Evolutionary conservation across 2,888 invertebrate genomes (phyloP).

Genomic region (Myathropa florea): DNA sequence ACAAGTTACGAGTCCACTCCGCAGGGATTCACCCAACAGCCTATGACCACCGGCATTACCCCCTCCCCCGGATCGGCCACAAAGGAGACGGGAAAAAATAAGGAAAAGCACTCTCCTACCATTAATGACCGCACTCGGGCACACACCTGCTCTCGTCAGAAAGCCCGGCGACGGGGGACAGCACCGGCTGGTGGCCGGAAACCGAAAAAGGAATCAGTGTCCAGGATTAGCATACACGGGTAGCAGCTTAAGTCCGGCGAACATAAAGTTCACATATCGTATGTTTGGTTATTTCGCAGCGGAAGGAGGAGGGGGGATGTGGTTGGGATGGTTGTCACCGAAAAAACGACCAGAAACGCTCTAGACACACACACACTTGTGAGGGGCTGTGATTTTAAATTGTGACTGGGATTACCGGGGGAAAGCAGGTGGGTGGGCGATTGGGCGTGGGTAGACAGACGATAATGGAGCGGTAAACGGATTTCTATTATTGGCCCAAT

Average conservation of each 20-base stretch:
- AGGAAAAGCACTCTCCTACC: conserved; percentile 37
- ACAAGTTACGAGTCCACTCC: conserved; percentile 62
- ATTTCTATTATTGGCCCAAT: conserved; percentile 57
- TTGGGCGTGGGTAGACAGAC: background rate
- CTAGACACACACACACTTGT: background rate
- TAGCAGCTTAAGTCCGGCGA: conserved; percentile 51
- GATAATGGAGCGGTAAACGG: conserved; percentile 56
- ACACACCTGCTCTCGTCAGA: conserved; percentile 39
- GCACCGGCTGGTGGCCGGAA: background rate
- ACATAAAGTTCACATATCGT: conserved; percentile 62
- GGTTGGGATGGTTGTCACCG: background rate
- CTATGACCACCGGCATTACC: background rate
- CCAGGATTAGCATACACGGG: conserved; percentile 61
- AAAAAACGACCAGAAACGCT: background rate
- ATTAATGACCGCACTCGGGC: conserved; percentile 55
- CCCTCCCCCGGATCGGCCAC: background rate
- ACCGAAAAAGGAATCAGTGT: conserved; percentile 36
- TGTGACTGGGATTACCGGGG: conserved; percentile 53
- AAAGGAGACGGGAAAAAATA: background rate
- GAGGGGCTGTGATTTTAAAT: conserved; percentile 59
- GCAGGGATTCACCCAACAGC: conserved; percentile 39
- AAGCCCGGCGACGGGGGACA: background rate
- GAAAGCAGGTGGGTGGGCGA: background rate
- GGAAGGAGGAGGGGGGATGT: background rate
- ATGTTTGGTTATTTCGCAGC: conserved; percentile 19